Evolutionary conservation across 2,797 vertebrate genomes (phyloP).

Genomic region (Phoxinus dragarum): DNA sequence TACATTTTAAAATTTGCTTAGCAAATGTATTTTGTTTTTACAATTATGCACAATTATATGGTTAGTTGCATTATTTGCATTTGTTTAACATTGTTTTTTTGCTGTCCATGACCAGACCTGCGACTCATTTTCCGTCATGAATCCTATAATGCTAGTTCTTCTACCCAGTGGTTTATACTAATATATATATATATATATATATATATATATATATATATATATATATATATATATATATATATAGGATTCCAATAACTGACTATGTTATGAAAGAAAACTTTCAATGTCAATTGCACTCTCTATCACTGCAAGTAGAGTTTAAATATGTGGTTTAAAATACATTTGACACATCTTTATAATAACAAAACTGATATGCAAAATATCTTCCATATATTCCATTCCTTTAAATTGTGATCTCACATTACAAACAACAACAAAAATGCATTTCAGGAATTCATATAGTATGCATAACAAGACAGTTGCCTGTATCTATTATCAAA

Average conservation of each 20-base stretch:
- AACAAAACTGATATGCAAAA: not conserved
- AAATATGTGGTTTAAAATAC: not conserved
- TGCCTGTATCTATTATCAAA: not conserved
- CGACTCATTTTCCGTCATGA: no score
- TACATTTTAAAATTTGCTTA: no score
- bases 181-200: no score
- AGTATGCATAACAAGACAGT: not conserved
- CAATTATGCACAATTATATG: no score
- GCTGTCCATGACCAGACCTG: no score
- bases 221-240: no score
- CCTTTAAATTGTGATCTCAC: conserved; percentile 1
- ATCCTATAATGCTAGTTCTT: not conserved
- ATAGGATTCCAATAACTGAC: not conserved
- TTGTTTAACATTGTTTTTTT: no score
- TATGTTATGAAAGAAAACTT: not conserved
- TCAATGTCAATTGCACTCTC: not conserved
- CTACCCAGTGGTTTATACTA: not conserved
- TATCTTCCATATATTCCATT: not conserved
- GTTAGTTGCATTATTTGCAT: no score
- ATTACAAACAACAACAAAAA: not conserved
- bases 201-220: no score
- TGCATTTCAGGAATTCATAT: not conserved
- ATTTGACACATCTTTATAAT: not conserved
- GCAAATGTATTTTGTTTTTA: no score
- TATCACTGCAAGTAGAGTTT: not conserved